A percentile compares a stretch with the other conserved stretches of the same genome.
These are phyloP conservation scores for Rhynchonycteris naso DNA, from an alignment of 2,797 vertebrate genomes.

Conservation along the genomic window DNA sequence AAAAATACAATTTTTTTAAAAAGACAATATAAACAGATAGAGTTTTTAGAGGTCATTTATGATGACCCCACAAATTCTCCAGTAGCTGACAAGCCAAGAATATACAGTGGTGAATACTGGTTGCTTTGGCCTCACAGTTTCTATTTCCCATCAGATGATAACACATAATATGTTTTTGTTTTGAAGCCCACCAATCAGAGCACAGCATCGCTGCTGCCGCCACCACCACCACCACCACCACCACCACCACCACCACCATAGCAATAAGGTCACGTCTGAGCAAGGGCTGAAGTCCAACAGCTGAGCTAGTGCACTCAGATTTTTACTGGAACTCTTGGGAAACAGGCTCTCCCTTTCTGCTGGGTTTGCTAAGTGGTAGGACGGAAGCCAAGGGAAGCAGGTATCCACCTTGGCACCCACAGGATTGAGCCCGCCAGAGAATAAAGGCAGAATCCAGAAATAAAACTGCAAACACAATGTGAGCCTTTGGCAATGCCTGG, in stretches of 20 bases:
- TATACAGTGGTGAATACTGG: not conserved
- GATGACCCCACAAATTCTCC: not conserved
- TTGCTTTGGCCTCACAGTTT: not conserved
- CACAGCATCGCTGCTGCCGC: not conserved
- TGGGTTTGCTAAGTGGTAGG: not conserved
- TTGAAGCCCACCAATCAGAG: not conserved
- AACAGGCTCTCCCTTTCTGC: not conserved
- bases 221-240: no score
- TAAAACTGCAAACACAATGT: not conserved
- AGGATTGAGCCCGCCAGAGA: not conserved
- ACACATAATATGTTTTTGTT: not conserved
- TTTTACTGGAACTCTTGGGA: not conserved
- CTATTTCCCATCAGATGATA: not conserved
- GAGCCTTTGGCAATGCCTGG: not conserved
- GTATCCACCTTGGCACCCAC: not conserved
- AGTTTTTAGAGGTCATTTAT: not conserved
- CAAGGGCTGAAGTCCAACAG: not conserved
- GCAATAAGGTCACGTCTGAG: not conserved
- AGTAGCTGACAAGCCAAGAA: not conserved
- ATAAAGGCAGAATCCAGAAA: conserved; percentile 10
- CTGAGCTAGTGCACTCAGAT: not conserved
- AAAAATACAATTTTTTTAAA: no score
- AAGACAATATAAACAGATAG: not conserved
- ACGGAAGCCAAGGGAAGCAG: not conserved
- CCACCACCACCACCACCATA: not conserved